These are phyloP conservation scores for Drosophila paranaensis DNA, from an alignment of 2,888 invertebrate species.

Conservation along the genomic window DNA sequence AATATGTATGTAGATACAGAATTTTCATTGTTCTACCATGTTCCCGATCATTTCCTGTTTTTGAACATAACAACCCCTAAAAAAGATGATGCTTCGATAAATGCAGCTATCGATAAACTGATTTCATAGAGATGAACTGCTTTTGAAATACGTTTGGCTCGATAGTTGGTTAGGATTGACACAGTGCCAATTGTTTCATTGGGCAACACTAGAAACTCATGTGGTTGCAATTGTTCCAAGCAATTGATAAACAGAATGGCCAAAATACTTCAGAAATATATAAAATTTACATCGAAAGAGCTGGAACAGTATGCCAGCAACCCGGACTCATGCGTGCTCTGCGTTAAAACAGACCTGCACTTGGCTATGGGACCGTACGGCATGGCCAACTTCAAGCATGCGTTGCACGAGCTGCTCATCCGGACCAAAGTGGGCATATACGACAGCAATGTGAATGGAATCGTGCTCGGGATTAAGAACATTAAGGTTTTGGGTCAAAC, in stretches of 20 bases:
- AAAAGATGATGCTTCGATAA: constrained; percentile 12
- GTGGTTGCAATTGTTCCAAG: constrained; percentile 39
- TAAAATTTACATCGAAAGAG: constrained; percentile 84
- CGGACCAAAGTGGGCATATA: constrained; percentile 86
- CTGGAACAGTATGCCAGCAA: constrained; percentile 85
- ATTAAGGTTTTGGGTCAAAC: constrained; percentile 86
- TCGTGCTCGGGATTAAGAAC: constrained; percentile 87
- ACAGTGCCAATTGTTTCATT: constrained; percentile 9
- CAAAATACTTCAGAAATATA: constrained; percentile 81
- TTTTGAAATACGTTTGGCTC: neutral
- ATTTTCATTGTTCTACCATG: constrained; percentile 5
- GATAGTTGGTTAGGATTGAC: constrained; percentile 37
- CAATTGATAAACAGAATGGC: constrained; percentile 66
- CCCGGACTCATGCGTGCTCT: constrained; percentile 85
- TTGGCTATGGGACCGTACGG: constrained; percentile 86
- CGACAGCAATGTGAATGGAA: constrained; percentile 86
- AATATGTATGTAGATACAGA: neutral
- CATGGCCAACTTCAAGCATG: constrained; percentile 85
- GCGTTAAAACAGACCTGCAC: constrained; percentile 85
- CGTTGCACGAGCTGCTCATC: constrained; percentile 85
- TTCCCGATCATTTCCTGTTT: constrained; percentile 14
- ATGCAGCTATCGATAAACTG: constrained; percentile 12
- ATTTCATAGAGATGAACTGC: neutral
- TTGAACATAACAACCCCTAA: constrained; percentile 35
- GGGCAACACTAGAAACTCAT: constrained; percentile 51